These are phyloP conservation scores for Lagodon rhomboides DNA, from an alignment of 2,797 vertebrate genomes.

Conservation along the genomic window DNA sequence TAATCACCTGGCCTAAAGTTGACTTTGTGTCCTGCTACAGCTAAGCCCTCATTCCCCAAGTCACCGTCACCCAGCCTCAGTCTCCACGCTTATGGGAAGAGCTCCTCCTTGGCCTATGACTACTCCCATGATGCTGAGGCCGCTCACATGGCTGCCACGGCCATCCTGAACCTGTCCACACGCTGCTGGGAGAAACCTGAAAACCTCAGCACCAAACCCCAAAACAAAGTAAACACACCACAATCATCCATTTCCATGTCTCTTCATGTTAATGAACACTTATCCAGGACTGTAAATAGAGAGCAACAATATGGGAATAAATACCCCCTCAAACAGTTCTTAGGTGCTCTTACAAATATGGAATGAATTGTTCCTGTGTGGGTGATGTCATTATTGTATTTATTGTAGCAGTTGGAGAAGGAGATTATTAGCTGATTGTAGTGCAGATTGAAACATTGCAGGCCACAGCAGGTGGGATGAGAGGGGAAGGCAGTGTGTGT, in stretches of 20 bases:
- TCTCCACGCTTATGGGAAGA: slow-evolving; percentile 90
- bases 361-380: slow-evolving; percentile 7
- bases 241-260: not conserved
- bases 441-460: slow-evolving; percentile 62
- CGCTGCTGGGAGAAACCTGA: slow-evolving; percentile 99
- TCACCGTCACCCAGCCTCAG: slow-evolving; percentile 90
- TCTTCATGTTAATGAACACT: too few relatives aligned
- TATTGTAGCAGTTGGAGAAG: slow-evolving; percentile 16
- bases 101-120: slow-evolving; percentile 90
- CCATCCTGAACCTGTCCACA: slow-evolving; percentile 98
- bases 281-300: not conserved
- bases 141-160: slow-evolving; percentile 97
- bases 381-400: slow-evolving; percentile 5
- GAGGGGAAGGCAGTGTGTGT: slow-evolving; percentile 50
- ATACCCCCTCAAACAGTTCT: not conserved
- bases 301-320: not conserved
- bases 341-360: not conserved
- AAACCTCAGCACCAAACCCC: slow-evolving; percentile 96
- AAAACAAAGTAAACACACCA: slow-evolving; percentile 75
- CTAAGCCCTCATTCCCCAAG: slow-evolving; percentile 88
- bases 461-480: slow-evolving; percentile 67
- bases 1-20: not conserved
- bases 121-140: slow-evolving; percentile 97
- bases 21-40: slow-evolving; percentile 66
- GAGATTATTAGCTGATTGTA: slow-evolving; percentile 56